These are phyloP conservation scores for Limnodromus scolopaceus DNA, from an alignment of 2,797 vertebrate species.

Conservation along the genomic window DNA sequence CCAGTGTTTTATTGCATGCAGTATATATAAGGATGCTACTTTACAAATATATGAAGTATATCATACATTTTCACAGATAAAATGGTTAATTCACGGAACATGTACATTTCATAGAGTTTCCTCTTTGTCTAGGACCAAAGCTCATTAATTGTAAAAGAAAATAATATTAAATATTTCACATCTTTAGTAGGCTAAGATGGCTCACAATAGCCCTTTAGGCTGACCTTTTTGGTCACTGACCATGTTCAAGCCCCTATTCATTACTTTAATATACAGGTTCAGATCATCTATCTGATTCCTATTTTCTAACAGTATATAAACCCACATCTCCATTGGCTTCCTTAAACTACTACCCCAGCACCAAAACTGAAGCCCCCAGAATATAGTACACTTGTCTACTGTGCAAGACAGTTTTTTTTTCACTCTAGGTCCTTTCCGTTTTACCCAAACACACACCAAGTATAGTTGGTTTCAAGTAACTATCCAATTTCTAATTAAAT, in stretches of 20 bases:
- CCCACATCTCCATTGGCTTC: neutral
- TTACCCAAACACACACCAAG: neutral
- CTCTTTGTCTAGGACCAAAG: neutral
- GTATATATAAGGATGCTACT: neutral
- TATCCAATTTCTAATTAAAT: constrained; percentile 35
- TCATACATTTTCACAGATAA: neutral
- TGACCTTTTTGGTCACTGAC: neutral
- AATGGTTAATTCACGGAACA: neutral
- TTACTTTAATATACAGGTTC: neutral
- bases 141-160: neutral
- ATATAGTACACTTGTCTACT: neutral
- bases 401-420: neutral
- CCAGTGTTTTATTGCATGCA: neutral
- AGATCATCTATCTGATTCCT: neutral
- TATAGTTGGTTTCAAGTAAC: neutral
- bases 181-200: neutral
- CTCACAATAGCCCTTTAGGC: neutral
- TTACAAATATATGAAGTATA: neutral
- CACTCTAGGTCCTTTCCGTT: neutral
- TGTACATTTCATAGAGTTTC: neutral
- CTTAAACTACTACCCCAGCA: neutral
- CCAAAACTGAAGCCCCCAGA: neutral
- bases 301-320: neutral
- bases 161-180: neutral
- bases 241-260: neutral